Conservation (phyloP, 2,113 vertebrate species). For the Erpornis zantholeuca region DNA sequence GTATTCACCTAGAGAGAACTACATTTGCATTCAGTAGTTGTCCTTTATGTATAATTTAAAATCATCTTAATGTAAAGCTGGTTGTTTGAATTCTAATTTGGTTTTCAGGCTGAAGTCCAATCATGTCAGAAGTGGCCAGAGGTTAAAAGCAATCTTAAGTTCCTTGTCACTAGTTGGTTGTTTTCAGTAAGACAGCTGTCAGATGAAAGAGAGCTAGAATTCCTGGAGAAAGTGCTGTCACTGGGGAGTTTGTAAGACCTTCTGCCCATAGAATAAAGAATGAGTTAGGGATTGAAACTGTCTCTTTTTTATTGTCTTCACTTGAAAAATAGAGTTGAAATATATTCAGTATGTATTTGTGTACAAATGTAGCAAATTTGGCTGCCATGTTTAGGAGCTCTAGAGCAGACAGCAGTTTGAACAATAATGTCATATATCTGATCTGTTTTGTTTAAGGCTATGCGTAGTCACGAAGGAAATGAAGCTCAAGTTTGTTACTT, state of each 20-base stretch:
- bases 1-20: background rate
- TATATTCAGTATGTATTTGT: background rate
- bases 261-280: background rate
- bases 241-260: background rate
- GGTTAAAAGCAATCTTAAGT: background rate
- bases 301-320: background rate
- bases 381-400: background rate
- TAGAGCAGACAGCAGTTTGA: background rate
- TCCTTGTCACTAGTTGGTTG: background rate
- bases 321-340: background rate
- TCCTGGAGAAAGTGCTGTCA: background rate
- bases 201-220: background rate
- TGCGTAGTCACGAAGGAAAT: constrained; percentile 98
- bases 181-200: background rate
- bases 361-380: background rate
- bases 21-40: background rate
- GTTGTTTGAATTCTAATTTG: background rate
- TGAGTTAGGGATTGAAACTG: background rate
- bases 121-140: background rate
- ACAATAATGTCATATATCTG: background rate
- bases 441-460: constrained; percentile 77
- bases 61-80: background rate
- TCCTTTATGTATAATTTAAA: background rate
- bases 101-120: background rate
- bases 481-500: constrained; percentile 99